Evolutionary conservation across 2,113 vertebrate species (phyloP).

Genomic region (Podarcis muralis): DNA sequence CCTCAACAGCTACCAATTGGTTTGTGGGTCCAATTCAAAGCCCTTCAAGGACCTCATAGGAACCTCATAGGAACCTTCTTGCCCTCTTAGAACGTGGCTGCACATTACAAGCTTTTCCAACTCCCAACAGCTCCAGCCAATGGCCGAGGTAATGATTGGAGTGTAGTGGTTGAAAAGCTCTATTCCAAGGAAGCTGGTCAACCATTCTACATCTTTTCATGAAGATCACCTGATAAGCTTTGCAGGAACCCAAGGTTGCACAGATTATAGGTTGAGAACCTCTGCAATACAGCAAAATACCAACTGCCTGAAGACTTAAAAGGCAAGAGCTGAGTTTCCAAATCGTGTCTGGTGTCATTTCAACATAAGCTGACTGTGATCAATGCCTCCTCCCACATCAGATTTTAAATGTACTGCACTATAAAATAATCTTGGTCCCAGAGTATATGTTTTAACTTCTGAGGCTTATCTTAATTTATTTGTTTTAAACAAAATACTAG

Average conservation of each 20-base stretch:
- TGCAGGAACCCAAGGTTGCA: not conserved
- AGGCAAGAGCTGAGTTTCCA: not conserved
- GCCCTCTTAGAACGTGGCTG: not conserved
- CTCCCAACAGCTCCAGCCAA: too few species aligned
- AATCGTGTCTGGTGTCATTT: not conserved
- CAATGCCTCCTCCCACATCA: not conserved
- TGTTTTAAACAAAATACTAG: too few species aligned
- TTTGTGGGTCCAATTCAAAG: not conserved
- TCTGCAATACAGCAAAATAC: not conserved
- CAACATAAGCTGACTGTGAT: not conserved
- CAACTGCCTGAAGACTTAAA: not conserved
- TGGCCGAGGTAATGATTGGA: too few species aligned
- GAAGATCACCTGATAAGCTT: not conserved
- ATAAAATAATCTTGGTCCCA: not conserved
- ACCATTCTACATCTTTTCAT: not conserved
- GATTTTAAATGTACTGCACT: not conserved
- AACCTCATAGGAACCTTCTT: too few species aligned
- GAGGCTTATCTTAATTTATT: too few species aligned
- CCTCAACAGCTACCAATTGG: not conserved
- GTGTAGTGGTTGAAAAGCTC: not conserved
- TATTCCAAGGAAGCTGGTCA: not conserved
- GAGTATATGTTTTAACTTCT: too few species aligned
- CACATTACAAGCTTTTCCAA: not conserved
- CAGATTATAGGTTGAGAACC: not conserved
- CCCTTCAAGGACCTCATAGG: not conserved